Evolutionary conservation across 2,113 vertebrate genomes (phyloP).

Genomic region (Nannobrachium achirus): DNA sequence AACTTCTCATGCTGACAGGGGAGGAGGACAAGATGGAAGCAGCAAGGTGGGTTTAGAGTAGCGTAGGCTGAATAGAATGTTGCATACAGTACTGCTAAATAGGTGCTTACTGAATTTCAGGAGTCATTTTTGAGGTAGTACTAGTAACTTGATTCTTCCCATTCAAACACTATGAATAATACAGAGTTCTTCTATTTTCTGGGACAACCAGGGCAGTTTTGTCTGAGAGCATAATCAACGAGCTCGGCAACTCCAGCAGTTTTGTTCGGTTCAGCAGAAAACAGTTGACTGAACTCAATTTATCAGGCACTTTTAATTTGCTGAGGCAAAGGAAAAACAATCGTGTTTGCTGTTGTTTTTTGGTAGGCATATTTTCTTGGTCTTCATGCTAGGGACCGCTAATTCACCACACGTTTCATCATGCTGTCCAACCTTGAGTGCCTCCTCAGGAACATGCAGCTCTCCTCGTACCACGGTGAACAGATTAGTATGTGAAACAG

Average conservation of each 20-base stretch:
- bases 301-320: neutral
- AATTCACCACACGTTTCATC: neutral
- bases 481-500: constrained; percentile 92
- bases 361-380: neutral
- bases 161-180: constrained; percentile 2
- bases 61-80: neutral
- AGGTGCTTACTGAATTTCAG: neutral
- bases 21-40: neutral
- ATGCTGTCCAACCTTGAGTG: constrained; percentile 87
- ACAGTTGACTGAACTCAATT: constrained; percentile 7
- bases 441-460: constrained; percentile 95
- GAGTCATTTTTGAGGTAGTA: neutral
- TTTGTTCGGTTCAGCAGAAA: constrained; percentile 36
- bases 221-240: constrained; percentile 22
- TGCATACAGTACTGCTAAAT: neutral
- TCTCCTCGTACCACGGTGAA: constrained; percentile 94
- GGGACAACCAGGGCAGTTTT: constrained; percentile 20
- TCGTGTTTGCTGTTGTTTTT: neutral
- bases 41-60: neutral
- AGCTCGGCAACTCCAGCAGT: constrained; percentile 12
- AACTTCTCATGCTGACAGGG: constrained; percentile 91
- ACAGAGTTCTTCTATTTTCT: neutral
- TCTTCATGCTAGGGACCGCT: neutral
- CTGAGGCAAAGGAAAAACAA: constrained; percentile 12
- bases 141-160: too few relatives aligned